Conservation (phyloP, 2,888 invertebrate genomes). For the Argyresthia goedartella region DNA sequence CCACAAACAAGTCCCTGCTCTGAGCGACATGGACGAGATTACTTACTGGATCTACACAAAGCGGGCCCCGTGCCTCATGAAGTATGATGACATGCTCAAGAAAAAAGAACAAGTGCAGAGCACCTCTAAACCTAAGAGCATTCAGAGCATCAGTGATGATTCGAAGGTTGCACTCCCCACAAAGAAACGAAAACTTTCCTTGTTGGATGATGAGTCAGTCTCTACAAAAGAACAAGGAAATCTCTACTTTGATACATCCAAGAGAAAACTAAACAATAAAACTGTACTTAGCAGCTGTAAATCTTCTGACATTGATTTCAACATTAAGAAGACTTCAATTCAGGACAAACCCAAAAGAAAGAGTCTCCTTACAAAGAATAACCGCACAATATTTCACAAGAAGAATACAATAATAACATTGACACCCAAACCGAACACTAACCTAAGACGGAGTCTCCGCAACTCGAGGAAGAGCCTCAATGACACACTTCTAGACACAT, state of each 20-base stretch:
- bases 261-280: slow-evolving; percentile 24
- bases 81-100: slow-evolving; percentile 40
- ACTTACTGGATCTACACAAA: slow-evolving; percentile 58
- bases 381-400: slow-evolving; percentile 27
- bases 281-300: slow-evolving; percentile 28
- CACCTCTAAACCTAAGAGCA: neutral
- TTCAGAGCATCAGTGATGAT: neutral
- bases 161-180: slow-evolving; percentile 18
- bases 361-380: slow-evolving; percentile 31
- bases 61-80: slow-evolving; percentile 56
- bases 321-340: slow-evolving; percentile 40
- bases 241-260: slow-evolving; percentile 41
- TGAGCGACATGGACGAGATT: slow-evolving; percentile 59
- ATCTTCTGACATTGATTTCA: slow-evolving; percentile 48
- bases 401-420: slow-evolving; percentile 47
- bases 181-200: slow-evolving; percentile 43
- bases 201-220: slow-evolving; percentile 40
- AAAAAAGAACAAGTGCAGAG: slow-evolving; percentile 22
- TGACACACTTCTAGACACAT: slow-evolving; percentile 30
- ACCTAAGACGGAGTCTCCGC: slow-evolving; percentile 43
- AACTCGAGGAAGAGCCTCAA: slow-evolving; percentile 32
- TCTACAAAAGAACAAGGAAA: slow-evolving; percentile 37
- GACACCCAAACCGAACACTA: slow-evolving; percentile 36
- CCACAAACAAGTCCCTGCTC: neutral
- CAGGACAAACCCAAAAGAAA: slow-evolving; percentile 33